Conservation (phyloP, 2,113 vertebrate genomes). For the Alosa alosa region DNA sequence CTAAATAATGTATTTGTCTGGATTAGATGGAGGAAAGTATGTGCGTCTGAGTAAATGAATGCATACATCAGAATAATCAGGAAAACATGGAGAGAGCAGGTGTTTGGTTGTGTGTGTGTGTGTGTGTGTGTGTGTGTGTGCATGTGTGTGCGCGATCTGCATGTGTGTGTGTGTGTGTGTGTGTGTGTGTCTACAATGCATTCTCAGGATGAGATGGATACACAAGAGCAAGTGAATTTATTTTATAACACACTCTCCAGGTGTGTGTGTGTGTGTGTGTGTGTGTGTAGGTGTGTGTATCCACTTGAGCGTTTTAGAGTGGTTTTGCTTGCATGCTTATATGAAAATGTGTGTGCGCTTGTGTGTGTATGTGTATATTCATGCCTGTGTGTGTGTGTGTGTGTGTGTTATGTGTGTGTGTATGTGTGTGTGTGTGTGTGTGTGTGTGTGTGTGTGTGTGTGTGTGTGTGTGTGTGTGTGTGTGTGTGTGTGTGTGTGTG, state of each 20-base stretch:
- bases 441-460: neutral
- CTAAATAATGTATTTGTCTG: too few species aligned
- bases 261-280: neutral
- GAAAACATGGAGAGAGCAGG: neutral
- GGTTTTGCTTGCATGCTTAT: neutral
- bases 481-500: neutral
- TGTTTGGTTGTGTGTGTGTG: neutral
- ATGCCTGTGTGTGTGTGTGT: neutral
- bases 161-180: neutral
- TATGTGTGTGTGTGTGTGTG: neutral
- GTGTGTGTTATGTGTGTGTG: neutral
- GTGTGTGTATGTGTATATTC: neutral
- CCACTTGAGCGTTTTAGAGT: neutral
- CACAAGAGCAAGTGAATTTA: too few species aligned
- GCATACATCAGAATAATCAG: neutral
- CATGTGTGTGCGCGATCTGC: neutral
- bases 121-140: neutral
- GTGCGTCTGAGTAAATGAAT: neutral
- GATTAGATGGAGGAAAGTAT: neutral
- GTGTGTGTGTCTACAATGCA: neutral
- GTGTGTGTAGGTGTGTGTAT: neutral
- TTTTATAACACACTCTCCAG: too few species aligned
- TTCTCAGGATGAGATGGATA: too few species aligned
- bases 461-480: neutral
- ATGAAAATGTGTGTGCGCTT: neutral